Base-by-base conservation (phyloP, 35 echinoderm and acorn worm genomes). In the Apostichopus californicus region DNA sequence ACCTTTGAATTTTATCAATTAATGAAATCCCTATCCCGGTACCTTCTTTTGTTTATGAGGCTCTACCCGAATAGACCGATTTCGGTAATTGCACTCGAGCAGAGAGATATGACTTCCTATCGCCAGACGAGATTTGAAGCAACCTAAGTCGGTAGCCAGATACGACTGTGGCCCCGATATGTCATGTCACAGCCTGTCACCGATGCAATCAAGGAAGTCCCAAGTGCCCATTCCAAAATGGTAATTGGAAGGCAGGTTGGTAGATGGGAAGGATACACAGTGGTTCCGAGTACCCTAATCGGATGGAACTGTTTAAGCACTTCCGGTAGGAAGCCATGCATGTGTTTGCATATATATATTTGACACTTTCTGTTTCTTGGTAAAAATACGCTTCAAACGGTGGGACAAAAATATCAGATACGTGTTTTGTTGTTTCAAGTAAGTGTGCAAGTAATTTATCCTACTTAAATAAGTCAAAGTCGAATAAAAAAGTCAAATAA, bases 161-260 rank as follows among this genome's bases (percentile, higher is more conserved):
- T 83, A 54, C 26, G 55, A 55, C n/a, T 83, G 18, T 87, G 86
- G 18, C 58, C 86, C n/a, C 54, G 57, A 87, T 65, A 65, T 87
- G 86, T 87, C 86, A 24, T 87, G 86, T 87, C 23, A 87, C 86
- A 71, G 57, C 86, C 86, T 87, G 86, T 87, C 86, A 87, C 86
- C 86, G 59, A 87, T 14, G 54, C 58, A 87, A 65, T 87, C 20
- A 57, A 87, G 86, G 86, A 87, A 87, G 86, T 71, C 6, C 56
- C 57, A 59, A 87, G 55, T 87, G 86, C 34, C 63, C 86, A 71
- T 87, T 87, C 22, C 22, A 57, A 14, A 57, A 87, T 53, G 86
- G 54, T 71, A 87, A 87, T 87, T 71, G 86, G 61, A 57, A 26
- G 59, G 59, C 57, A 28, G 61, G 57, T 24, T 52, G 59, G 8